phyloP scores from a whole-genome alignment of 2,113 vertebrate genomes.

The Syngnathoides biaculeatus region DNA sequence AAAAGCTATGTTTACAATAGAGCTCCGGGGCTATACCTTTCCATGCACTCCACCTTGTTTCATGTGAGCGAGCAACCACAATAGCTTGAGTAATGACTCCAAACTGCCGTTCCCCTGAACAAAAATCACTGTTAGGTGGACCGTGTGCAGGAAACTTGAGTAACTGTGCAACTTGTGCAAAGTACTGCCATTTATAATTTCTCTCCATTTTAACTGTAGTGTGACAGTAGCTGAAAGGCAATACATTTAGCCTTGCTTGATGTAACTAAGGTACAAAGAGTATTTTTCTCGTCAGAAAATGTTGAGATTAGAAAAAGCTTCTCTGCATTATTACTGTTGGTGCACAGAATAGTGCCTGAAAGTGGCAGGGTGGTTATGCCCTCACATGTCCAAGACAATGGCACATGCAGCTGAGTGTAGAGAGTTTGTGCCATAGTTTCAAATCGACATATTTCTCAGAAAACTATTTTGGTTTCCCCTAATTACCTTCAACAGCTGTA shows the following conservation, averaged over 20 bases:
- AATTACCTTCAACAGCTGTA: constrained; percentile 16
- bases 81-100: constrained; percentile 62
- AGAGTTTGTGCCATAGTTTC: constrained; percentile 5
- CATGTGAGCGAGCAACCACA: constrained; percentile 61
- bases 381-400: constrained; percentile 10
- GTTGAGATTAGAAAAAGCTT: constrained; percentile 38
- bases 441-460: constrained; percentile 1
- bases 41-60: constrained; percentile 51
- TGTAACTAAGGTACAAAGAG: constrained; percentile 26
- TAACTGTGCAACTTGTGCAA: constrained; percentile 48
- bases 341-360: constrained; percentile 30
- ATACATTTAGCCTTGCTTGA: constrained; percentile 29
- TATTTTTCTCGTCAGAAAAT: constrained; percentile 62
- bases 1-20: constrained; percentile 68
- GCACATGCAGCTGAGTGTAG: not conserved
- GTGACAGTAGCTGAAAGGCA: constrained; percentile 23
- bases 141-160: constrained; percentile 49
- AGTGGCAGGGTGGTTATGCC: constrained; percentile 31
- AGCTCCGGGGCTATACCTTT: constrained; percentile 63
- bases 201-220: constrained; percentile 37
- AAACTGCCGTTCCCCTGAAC: constrained; percentile 57
- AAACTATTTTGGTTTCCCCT: not conserved
- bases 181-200: constrained; percentile 55
- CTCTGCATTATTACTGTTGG: constrained; percentile 26
- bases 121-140: constrained; percentile 60